Evolutionary conservation across 2,113 vertebrate genomes (phyloP), one percentile per base, ranked within the genome.

Genomic region (Nesoenas mayeri): DNA sequence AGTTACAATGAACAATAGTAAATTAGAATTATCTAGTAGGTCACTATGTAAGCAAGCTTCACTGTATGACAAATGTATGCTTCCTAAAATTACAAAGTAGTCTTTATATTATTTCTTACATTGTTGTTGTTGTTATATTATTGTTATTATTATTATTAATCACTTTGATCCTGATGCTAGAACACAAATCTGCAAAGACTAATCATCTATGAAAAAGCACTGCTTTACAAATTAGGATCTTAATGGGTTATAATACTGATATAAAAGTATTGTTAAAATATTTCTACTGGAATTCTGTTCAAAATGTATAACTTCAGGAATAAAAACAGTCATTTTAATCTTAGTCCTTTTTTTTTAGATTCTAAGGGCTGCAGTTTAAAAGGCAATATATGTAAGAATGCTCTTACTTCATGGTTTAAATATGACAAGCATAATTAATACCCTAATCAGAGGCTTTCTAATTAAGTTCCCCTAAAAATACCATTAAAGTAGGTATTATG

Each of bases 11-110:
- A 81, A 79, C 15, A 29, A 22, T 16, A 91, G 53, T 66, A 94
- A 94, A 95, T 89, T 54, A 84, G 29, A 96, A 94, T 79, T 91
- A 91, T 81, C 91, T 92, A 80, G 80, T 62, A n/a, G 32, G 14
- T 69, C 62, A 70, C 40, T 65, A 19, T 22, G 8, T 10, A 56
- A 86, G 36, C 15, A 81, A 81, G 48, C 15, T 80, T 67, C 40
- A 26, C 11, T 81, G 32, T 25, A 47, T 93, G 70, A 89, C 29
- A 85, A 80, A 89, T 85, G 21, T 12, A 42, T 42, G 44, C 9
- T 2, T 54, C 5, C 10, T 28, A 74, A 86, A 93, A 78, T 75
- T 34, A 42, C 11, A 75, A 58, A 80, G n/a, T 50, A 72, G 24
- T 53, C 26, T 65, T 88, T 64, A 42, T 65, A 54, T n/a, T 70